A percentile compares a stretch with the other conserved stretches of the same genome.
These are phyloP conservation scores for Myiozetetes cayanensis DNA, from an alignment of 2,113 vertebrate species.

Conservation along the genomic window DNA sequence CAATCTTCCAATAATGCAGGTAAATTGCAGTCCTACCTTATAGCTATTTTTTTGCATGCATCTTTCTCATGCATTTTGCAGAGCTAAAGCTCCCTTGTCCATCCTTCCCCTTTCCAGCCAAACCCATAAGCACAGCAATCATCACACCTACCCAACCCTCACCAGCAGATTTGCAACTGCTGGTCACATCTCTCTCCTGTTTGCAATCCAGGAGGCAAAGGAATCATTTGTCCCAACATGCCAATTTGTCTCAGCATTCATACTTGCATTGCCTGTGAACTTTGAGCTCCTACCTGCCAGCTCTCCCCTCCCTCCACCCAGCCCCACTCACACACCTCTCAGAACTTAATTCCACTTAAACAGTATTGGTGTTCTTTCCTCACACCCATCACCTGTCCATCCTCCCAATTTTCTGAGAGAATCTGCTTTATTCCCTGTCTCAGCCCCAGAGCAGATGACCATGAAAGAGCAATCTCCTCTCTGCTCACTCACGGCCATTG, in stretches of 20 bases:
- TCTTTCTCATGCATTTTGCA: background rate
- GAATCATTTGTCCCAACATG: accelerated
- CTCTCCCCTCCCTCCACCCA: background rate
- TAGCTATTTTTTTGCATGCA: background rate
- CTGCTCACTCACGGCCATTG: background rate
- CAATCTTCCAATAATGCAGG: background rate
- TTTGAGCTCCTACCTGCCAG: background rate
- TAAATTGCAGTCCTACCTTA: background rate
- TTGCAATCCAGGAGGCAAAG: background rate
- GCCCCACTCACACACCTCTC: background rate
- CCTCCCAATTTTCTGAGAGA: background rate
- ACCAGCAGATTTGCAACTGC: background rate
- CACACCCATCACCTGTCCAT: background rate
- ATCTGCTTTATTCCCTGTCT: background rate
- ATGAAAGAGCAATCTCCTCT: background rate
- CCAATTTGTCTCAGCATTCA: background rate
- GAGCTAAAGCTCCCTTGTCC: background rate
- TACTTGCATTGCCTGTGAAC: background rate
- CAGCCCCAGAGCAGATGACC: background rate
- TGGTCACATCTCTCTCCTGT: background rate
- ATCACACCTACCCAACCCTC: background rate
- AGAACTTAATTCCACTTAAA: background rate
- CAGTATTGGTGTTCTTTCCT: background rate
- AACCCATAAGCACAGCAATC: background rate
- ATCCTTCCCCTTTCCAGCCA: background rate